Percentiles rank a stretch among this genome's conserved stretches.
Evolutionary conservation across 1,140 invertebrate genomes (phyloP).

Genomic region (Drosophila bocki): DNA sequence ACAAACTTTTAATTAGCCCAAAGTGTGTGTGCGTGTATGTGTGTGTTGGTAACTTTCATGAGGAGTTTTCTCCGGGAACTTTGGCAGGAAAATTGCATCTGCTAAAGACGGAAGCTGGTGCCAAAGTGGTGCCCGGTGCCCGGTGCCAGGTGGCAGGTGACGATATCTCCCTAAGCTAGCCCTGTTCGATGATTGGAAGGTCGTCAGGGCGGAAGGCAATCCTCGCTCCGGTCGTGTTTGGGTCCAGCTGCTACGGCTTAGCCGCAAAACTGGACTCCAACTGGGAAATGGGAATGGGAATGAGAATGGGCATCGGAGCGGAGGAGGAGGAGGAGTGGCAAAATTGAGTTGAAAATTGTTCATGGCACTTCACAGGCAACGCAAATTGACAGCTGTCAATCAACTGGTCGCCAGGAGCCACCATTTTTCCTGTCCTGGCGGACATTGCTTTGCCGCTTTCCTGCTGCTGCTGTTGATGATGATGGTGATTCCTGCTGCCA

Average conservation of each 20-base stretch:
- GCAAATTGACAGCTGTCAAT: slow-evolving; percentile 80
- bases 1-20: slow-evolving; percentile 27
- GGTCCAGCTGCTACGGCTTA: slow-evolving; percentile 32
- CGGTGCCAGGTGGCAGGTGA: background rate
- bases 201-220: slow-evolving; percentile 8
- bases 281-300: background rate
- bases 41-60: background rate
- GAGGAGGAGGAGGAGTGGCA: background rate
- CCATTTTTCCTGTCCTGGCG: slow-evolving; percentile 7
- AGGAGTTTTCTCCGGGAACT: background rate
- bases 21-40: background rate
- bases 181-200: slow-evolving; percentile 13
- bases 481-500: slow-evolving; percentile 12
- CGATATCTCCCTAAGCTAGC: background rate
- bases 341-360: slow-evolving; percentile 60
- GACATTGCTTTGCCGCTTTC: slow-evolving; percentile 3
- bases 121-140: background rate
- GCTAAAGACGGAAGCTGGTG: slow-evolving; percentile 1
- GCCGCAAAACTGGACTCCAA: slow-evolving; percentile 35
- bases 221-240: slow-evolving; percentile 23
- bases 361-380: slow-evolving; percentile 43
- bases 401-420: slow-evolving; percentile 39
- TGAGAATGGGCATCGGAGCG: background rate
- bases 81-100: slow-evolving; percentile 29
- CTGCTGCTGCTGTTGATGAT: background rate